phyloP scores from a whole-genome alignment of 2,888 invertebrate species.

The Timema podura region DNA sequence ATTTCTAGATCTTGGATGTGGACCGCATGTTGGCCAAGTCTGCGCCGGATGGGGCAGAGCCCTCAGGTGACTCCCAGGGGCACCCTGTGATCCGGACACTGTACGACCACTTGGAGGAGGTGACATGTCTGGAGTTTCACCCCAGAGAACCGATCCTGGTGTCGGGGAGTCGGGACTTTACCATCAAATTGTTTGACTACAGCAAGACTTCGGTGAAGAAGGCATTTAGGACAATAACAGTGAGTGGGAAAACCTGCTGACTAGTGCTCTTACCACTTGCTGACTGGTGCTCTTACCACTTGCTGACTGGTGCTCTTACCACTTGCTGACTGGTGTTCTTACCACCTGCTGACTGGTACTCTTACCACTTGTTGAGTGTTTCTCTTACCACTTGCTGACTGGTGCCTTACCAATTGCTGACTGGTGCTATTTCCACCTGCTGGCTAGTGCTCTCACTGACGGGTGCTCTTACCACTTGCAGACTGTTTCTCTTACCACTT shows the following conservation, averaged over 20 bases:
- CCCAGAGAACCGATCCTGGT: constrained; percentile 91
- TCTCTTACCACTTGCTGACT: too few species aligned
- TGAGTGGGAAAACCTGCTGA: constrained; percentile 41
- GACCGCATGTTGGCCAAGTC: constrained; percentile 98
- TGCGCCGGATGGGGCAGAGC: constrained; percentile 80
- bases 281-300: too few species aligned
- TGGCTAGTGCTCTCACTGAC: too few species aligned
- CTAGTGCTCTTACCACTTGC: too few species aligned
- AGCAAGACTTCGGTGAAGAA: constrained; percentile 98
- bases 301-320: too few species aligned
- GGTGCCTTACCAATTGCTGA: too few species aligned
- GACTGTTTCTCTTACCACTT: too few species aligned
- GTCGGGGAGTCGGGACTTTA: constrained; percentile 91
- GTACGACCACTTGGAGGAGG: constrained; percentile 97
- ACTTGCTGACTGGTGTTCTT: too few species aligned
- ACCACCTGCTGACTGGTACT: too few species aligned
- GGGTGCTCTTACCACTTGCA: too few species aligned
- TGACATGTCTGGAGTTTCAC: constrained; percentile 94
- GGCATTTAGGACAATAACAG: constrained; percentile 91
- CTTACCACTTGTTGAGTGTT: too few species aligned
- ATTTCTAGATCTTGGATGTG: constrained; percentile 83
- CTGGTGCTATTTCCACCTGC: too few species aligned
- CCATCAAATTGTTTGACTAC: constrained; percentile 95
- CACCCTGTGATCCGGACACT: constrained; percentile 97
- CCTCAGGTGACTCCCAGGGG: constrained; percentile 81